These are phyloP conservation scores for Excalfactoria chinensis DNA, from an alignment of 2,113 vertebrate species.

Conservation along the genomic window DNA sequence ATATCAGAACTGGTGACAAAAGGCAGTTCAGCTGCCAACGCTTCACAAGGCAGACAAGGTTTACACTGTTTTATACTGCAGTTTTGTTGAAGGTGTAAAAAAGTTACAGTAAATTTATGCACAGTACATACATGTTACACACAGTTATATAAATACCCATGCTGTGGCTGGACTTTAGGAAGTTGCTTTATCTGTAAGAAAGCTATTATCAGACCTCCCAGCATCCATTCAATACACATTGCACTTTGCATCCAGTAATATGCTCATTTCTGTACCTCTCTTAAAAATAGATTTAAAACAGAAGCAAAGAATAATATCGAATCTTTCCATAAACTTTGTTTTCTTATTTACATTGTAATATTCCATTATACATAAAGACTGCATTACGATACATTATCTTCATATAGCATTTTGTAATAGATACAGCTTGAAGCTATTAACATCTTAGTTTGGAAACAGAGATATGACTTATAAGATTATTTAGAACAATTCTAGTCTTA, in stretches of 20 bases:
- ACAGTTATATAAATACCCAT: conserved; percentile 69
- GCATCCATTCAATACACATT: conserved; percentile 58
- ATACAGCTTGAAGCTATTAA: conserved; percentile 77
- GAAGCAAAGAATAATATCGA: conserved; percentile 82
- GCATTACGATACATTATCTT: conserved; percentile 76
- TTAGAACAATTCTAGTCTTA: conserved; percentile 70
- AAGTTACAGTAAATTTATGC: conserved; percentile 68
- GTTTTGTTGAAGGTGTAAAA: conserved; percentile 51
- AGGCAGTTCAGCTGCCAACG: not conserved
- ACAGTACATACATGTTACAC: conserved; percentile 68
- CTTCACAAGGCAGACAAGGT: conserved; percentile 50
- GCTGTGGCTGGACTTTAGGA: conserved; percentile 33
- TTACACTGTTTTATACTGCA: conserved; percentile 4
- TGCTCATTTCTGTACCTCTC: conserved; percentile 81
- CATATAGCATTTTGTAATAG: conserved; percentile 78
- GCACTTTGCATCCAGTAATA: conserved; percentile 78
- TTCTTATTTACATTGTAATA: conserved; percentile 85
- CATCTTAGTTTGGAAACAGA: conserved; percentile 71
- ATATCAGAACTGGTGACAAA: not conserved
- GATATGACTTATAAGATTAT: conserved; percentile 75
- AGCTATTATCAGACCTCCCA: conserved; percentile 31
- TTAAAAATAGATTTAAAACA: conserved; percentile 88
- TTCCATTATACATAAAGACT: conserved; percentile 82
- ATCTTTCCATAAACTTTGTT: conserved; percentile 83
- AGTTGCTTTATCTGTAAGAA: conserved; percentile 4